Evolutionary conservation across 1,140 invertebrate genomes (phyloP).

Genomic region (Rhyzopertha dominica): DNA sequence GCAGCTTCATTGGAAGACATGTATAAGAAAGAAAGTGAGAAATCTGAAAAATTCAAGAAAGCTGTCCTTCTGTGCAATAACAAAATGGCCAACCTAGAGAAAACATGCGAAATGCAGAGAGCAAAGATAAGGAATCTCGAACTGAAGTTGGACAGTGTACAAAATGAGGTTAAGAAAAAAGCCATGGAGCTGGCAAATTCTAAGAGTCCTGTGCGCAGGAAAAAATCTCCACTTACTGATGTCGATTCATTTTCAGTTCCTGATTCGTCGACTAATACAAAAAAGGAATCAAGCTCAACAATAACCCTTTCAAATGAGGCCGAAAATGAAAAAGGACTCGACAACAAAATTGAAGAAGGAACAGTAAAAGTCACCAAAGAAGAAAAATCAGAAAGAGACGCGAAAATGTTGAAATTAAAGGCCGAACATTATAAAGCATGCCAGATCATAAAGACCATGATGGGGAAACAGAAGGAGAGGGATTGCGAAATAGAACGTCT

Average conservation of each 20-base stretch:
- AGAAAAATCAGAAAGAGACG: too few relatives aligned
- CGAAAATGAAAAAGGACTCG: too few relatives aligned
- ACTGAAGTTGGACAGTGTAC: slow-evolving; percentile 25
- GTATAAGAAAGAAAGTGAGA: too few relatives aligned
- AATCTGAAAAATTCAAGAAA: slow-evolving; percentile 9
- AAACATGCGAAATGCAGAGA: slow-evolving; percentile 29
- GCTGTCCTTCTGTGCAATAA: slow-evolving; percentile 25
- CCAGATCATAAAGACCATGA: slow-evolving; percentile 43
- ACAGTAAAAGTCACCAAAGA: too few relatives aligned
- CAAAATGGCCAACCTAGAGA: slow-evolving; percentile 28
- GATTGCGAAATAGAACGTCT: too few relatives aligned
- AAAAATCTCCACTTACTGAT: slow-evolving; percentile 32
- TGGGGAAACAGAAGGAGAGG: slow-evolving; percentile 33
- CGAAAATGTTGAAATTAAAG: slow-evolving; percentile 39
- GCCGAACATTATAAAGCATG: slow-evolving; percentile 42
- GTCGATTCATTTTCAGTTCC: slow-evolving; percentile 39
- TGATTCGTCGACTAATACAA: slow-evolving; percentile 32
- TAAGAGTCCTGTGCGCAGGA: slow-evolving; percentile 15
- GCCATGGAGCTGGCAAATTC: slow-evolving; percentile 27
- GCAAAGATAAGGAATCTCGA: slow-evolving; percentile 25
- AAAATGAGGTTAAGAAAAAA: slow-evolving; percentile 25
- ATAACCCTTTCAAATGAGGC: too few relatives aligned
- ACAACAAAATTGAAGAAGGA: too few relatives aligned
- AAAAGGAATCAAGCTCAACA: too few relatives aligned
- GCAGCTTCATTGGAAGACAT: too few relatives aligned